These are phyloP conservation scores for Smittia aterrima DNA, from an alignment of 2,888 invertebrate genomes.

Conservation along the genomic window DNA sequence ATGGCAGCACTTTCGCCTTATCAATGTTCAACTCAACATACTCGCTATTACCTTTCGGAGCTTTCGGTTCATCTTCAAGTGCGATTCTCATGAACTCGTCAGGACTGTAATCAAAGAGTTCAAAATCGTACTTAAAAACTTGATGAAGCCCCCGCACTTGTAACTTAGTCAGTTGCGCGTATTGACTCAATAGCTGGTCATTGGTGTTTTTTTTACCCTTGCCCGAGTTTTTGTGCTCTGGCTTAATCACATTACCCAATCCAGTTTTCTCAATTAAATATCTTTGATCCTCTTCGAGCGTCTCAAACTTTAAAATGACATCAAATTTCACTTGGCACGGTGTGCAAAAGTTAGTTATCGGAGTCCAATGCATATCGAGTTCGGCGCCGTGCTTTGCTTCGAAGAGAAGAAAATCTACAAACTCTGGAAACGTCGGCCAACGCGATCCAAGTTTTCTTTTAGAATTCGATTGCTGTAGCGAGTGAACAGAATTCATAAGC, in stretches of 20 bases:
- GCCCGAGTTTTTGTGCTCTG: slow-evolving; percentile 80
- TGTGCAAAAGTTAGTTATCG: slow-evolving; percentile 78
- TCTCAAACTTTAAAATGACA: slow-evolving; percentile 79
- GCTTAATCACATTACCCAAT: slow-evolving; percentile 71
- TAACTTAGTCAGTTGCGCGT: slow-evolving; percentile 68
- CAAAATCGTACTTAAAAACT: slow-evolving; percentile 83
- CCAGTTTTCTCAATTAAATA: slow-evolving; percentile 75
- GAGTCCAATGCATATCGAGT: slow-evolving; percentile 87
- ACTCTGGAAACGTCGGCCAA: slow-evolving; percentile 79
- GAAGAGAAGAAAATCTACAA: slow-evolving; percentile 73
- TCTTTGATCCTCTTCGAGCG: slow-evolving; percentile 77
- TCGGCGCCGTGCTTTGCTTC: slow-evolving; percentile 60
- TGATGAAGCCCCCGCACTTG: slow-evolving; percentile 76
- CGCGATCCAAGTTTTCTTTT: slow-evolving; percentile 49
- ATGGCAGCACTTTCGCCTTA: slow-evolving; percentile 25
- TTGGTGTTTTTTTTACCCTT: slow-evolving; percentile 72
- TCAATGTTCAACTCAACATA: slow-evolving; percentile 28
- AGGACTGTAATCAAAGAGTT: slow-evolving; percentile 80
- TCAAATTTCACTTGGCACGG: slow-evolving; percentile 82
- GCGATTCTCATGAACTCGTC: slow-evolving; percentile 66
- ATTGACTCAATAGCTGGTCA: slow-evolving; percentile 71
- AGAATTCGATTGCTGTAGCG: background rate
- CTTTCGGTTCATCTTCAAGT: background rate
- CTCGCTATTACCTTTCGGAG: background rate
- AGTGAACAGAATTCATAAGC: slow-evolving; percentile 29